Base-by-base conservation (phyloP, 2,113 vertebrate species). In the Gambusia affinis region DNA sequence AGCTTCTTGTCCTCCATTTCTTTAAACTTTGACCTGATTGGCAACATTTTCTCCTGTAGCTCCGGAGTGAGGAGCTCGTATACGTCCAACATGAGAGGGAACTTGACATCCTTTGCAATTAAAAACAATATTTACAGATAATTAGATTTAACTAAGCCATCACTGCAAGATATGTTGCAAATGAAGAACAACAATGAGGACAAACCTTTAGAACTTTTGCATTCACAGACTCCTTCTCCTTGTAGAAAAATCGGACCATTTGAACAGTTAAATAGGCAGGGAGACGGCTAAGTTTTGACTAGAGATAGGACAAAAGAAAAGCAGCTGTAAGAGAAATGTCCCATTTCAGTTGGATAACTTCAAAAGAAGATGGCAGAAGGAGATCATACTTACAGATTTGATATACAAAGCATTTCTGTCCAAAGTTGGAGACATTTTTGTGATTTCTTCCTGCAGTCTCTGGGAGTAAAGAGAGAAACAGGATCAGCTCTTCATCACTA, bases 221-320 rank as follows among this genome's bases (percentile, higher is more conserved):
- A 89, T 99, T 99, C 87, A 99, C 98, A 39, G 98, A 99, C 92
- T 98, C 98, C 88, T 99, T 99, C 87, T 99, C 98, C 93, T 99
- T 99, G 94, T 99, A 99, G 95, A 97, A 99, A 94, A 99, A 99
- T 31, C 98, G 91, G 79, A 99, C 97, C 98, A 99, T 99, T 90
- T 99, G 97, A 92, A 99, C 95, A 17, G 98, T 98, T 92, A 99
- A 87, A 92, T 99, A 99, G 0, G 96, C 97, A 77, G 98, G 98
- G 72, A 98, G 90, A 27, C 98, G 97, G 87, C 96, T 97, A 73
- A 99, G 96, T 94, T 97, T 99, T 57, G 98, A 98, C 98, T 99
- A 51, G 22, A 28, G 3, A 4, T 1, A 77, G 81, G 75, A 68
- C 8, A 11, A 39, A 85, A 29, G 63, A 30, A 51, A 31, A 6